Evolutionary conservation across 2,888 invertebrate species (phyloP).

Genomic region (Pherbina coryleti): DNA sequence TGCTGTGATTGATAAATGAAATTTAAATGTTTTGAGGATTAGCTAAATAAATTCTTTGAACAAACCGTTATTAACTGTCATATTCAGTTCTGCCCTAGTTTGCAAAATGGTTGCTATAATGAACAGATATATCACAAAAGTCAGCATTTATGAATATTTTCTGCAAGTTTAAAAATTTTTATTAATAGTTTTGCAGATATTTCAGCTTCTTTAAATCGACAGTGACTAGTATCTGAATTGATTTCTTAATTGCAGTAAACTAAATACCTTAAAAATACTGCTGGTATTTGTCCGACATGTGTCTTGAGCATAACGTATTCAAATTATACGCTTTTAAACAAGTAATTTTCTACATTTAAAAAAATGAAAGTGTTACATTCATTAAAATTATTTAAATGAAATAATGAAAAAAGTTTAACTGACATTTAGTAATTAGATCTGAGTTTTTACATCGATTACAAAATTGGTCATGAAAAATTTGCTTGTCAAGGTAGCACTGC

Average conservation of each 20-base stretch:
- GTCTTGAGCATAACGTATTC: neutral
- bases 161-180: neutral
- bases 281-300: neutral
- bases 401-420: too few species aligned
- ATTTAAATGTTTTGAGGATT: too few species aligned
- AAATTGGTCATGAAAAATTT: too few species aligned
- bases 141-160: neutral
- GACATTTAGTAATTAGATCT: too few species aligned
- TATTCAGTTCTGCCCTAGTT: neutral
- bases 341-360: neutral
- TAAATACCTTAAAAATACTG: neutral
- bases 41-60: too few species aligned
- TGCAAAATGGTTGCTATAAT: neutral
- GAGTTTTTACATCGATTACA: too few species aligned
- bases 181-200: neutral
- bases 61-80: neutral
- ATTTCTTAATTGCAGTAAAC: neutral
- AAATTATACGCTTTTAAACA: neutral
- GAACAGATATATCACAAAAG: neutral
- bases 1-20: too few species aligned
- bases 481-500: too few species aligned
- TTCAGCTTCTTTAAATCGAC: neutral
- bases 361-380: neutral
- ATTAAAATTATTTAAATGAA: too few species aligned
- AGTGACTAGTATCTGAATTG: neutral